Conservation (phyloP, 1,140 invertebrate species). For the Drosophila paulistorum region DNA sequence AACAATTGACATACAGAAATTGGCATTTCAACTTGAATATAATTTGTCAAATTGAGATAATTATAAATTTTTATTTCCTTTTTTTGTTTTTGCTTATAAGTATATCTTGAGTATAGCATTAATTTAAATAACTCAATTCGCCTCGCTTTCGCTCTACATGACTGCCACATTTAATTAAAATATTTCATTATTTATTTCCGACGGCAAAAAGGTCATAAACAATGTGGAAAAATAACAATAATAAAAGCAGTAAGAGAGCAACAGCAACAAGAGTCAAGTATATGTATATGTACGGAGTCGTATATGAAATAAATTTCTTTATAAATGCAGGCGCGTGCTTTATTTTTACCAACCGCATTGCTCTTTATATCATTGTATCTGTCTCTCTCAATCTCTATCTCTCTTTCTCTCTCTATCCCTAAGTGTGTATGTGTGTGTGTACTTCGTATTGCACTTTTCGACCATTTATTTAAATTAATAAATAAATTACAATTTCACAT, state of each 20-base stretch:
- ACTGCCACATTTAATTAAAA: constrained; percentile 57
- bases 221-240: constrained; percentile 43
- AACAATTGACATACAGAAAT: constrained; percentile 58
- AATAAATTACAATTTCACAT: constrained; percentile 61
- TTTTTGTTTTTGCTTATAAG: not conserved
- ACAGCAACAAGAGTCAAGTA: constrained; percentile 24
- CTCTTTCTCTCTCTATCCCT: not conserved
- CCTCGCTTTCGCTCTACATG: not conserved
- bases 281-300: not conserved
- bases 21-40: constrained; percentile 45
- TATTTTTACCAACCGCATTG: not conserved
- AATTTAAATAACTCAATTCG: constrained; percentile 33
- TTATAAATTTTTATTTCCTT: not conserved
- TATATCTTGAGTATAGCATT: constrained; percentile 1
- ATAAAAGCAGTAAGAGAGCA: constrained; percentile 31
- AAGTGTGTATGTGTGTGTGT: not conserved
- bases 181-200: constrained; percentile 47
- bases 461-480: constrained; percentile 66
- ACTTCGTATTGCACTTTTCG: constrained; percentile 17
- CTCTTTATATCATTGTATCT: not conserved
- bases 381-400: not conserved
- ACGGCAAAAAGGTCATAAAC: constrained; percentile 7
- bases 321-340: constrained; percentile 30
- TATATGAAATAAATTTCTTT: constrained; percentile 49
- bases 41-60: constrained; percentile 17